phyloP scores from a whole-genome alignment of 1,140 invertebrate genomes.

The Papilio polytes region DNA sequence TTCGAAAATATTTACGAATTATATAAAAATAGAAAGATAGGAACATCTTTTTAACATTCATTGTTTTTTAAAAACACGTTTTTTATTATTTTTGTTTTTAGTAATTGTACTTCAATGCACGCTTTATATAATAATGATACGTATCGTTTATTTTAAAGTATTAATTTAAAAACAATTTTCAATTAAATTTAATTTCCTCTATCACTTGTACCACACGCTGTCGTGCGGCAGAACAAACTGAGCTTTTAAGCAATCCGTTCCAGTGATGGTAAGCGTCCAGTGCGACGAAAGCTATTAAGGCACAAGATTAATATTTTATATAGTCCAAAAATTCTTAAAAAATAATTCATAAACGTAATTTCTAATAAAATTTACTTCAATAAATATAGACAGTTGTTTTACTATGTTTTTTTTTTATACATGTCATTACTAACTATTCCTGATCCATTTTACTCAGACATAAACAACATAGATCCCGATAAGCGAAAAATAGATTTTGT shows the following conservation, averaged over 20 bases:
- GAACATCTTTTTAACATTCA: no score
- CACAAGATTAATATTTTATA: not conserved
- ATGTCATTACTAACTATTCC: not conserved
- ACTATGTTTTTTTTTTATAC: not conserved
- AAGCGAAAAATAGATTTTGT: constrained; percentile 5
- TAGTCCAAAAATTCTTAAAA: not conserved
- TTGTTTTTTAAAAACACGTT: no score
- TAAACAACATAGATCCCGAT: not conserved
- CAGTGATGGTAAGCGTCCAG: constrained; percentile 48
- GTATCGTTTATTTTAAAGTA: not conserved
- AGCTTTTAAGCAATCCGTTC: constrained; percentile 59
- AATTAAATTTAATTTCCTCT: not conserved
- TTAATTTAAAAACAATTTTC: not conserved
- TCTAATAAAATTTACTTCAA: not conserved
- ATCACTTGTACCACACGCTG: constrained; percentile 43
- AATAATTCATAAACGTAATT: not conserved
- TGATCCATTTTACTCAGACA: not conserved
- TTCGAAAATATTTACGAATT: not conserved
- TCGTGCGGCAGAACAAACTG: constrained; percentile 43
- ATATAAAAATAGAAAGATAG: no score
- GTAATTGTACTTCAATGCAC: no score
- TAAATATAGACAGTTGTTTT: no score
- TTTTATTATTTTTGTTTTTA: no score
- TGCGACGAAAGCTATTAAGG: constrained; percentile 37
- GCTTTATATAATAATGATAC: not conserved